Percentiles rank a stretch among this genome's conserved stretches.
phyloP scores from a whole-genome alignment of 1,140 invertebrate species.

The Drosophila fuyamai region DNA sequence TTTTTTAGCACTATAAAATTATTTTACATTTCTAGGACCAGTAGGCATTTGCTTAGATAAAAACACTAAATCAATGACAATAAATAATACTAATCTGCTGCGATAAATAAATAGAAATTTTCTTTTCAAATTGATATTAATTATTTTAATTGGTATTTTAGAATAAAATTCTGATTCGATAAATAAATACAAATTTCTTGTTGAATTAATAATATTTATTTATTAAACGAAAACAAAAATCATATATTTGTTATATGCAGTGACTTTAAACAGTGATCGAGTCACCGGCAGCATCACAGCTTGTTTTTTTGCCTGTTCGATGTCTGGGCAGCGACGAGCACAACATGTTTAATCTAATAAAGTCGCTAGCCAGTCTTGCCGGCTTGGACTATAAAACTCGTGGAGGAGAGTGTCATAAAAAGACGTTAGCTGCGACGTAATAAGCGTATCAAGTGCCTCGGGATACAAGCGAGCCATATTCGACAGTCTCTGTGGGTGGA shows the following conservation, averaged over 20 bases:
- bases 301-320: neutral
- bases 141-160: too few species aligned
- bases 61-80: too few species aligned
- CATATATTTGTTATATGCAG: neutral
- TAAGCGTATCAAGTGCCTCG: slow-evolving; percentile 79
- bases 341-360: slow-evolving; percentile 83
- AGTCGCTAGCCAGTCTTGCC: slow-evolving; percentile 57
- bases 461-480: slow-evolving; percentile 32
- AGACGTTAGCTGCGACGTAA: slow-evolving; percentile 67
- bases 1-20: too few species aligned
- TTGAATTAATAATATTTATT: too few species aligned
- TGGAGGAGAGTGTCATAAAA: slow-evolving; percentile 66
- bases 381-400: slow-evolving; percentile 63
- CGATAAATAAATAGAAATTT: too few species aligned
- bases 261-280: slow-evolving; percentile 17
- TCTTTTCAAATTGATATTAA: too few species aligned
- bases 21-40: too few species aligned
- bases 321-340: slow-evolving; percentile 48
- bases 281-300: slow-evolving; percentile 27
- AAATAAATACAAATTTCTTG: neutral
- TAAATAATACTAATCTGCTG: too few species aligned
- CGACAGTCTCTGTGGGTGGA: slow-evolving; percentile 31
- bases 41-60: too few species aligned
- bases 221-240: too few species aligned
- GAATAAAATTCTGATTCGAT: too few species aligned